phyloP scores from a whole-genome alignment of 2,113 vertebrate genomes.

The Fukomys damarensis region DNA sequence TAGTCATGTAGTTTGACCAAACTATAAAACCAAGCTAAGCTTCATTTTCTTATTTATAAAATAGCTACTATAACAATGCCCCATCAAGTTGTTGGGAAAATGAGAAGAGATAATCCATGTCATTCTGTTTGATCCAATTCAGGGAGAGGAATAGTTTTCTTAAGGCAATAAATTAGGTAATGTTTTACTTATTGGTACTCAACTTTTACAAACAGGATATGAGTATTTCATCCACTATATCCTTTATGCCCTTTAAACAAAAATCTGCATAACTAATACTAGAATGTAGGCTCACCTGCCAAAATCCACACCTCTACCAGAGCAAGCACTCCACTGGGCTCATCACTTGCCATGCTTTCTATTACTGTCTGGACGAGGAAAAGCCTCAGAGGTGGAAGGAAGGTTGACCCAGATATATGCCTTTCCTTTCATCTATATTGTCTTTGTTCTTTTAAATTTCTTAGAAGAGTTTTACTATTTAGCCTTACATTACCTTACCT shows the following conservation, averaged over 20 bases:
- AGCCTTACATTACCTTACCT: background rate
- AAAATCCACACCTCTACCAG: background rate
- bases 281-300: background rate
- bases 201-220: background rate
- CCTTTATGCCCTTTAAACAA: background rate
- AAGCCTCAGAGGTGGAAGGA: background rate
- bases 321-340: background rate
- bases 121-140: background rate
- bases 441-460: constrained; percentile 10
- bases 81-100: background rate
- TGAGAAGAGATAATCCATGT: background rate
- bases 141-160: background rate
- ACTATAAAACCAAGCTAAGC: background rate
- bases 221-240: constrained; percentile 8
- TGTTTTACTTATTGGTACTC: constrained; percentile 2
- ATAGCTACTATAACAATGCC: background rate
- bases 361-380: background rate
- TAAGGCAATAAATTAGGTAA: background rate
- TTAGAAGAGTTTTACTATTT: background rate
- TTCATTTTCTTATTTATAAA: constrained; percentile 39
- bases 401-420: background rate
- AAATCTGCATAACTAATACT: background rate
- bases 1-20: background rate
- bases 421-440: background rate
- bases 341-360: background rate